These are phyloP conservation scores for Aplocera efformata DNA, from an alignment of 2,888 invertebrate genomes.

Conservation along the genomic window DNA sequence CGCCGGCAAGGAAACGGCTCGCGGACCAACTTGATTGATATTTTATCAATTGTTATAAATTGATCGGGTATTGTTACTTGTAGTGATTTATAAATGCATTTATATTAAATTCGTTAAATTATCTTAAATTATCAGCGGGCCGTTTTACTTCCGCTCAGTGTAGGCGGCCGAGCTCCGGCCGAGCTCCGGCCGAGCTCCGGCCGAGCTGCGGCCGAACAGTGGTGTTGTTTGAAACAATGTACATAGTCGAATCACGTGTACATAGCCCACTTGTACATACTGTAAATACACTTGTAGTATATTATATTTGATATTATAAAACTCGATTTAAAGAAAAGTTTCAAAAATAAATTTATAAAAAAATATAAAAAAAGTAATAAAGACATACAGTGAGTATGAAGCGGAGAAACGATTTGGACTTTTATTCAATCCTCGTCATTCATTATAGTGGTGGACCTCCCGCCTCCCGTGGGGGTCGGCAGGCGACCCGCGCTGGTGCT, in stretches of 20 bases:
- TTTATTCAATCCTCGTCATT: slow-evolving; percentile 45
- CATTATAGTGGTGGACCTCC: too few species aligned
- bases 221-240: slow-evolving; percentile 27
- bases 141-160: slow-evolving; percentile 26
- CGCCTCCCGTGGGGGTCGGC: too few species aligned
- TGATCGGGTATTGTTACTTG: slow-evolving; percentile 18
- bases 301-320: slow-evolving; percentile 73
- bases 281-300: slow-evolving; percentile 71
- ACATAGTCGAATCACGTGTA: slow-evolving; percentile 31
- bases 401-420: slow-evolving; percentile 64
- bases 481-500: too few species aligned
- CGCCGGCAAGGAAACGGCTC: slow-evolving; percentile 14
- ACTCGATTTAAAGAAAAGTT: slow-evolving; percentile 72
- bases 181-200: too few species aligned
- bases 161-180: slow-evolving; percentile 28
- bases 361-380: slow-evolving; percentile 70
- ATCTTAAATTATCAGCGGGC: slow-evolving; percentile 17
- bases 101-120: slow-evolving; percentile 28
- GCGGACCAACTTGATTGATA: slow-evolving; percentile 7
- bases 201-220: too few species aligned
- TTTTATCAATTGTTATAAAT: slow-evolving; percentile 11
- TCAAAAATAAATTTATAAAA: slow-evolving; percentile 69
- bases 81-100: slow-evolving; percentile 30
- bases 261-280: slow-evolving; percentile 54
- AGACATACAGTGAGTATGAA: slow-evolving; percentile 78